Conservation (phyloP, 2,888 invertebrate species). For the Thymelicus acteon region DNA sequence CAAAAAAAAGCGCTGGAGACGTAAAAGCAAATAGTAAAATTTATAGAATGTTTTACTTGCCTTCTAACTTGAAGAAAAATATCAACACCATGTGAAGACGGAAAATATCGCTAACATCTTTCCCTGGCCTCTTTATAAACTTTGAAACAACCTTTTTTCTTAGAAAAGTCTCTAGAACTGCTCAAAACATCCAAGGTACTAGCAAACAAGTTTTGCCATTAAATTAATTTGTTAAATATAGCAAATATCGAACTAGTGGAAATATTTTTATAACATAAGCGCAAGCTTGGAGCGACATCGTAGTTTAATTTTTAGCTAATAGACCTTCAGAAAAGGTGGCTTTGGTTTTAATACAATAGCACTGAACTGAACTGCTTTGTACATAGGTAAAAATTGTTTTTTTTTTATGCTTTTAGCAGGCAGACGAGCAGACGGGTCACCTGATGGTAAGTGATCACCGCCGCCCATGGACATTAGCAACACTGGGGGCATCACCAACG, state of each 20-base stretch:
- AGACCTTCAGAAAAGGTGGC: too few relatives aligned
- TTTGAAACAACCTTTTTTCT: not conserved
- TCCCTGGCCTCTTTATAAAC: not conserved
- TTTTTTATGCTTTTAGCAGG: too few relatives aligned
- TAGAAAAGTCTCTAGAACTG: not conserved
- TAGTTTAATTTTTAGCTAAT: too few relatives aligned
- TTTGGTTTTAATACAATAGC: too few relatives aligned
- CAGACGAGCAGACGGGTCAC: too few relatives aligned
- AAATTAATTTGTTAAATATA: not conserved
- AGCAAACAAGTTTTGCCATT: not conserved
- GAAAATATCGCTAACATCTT: constrained; percentile 12
- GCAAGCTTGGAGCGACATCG: too few relatives aligned
- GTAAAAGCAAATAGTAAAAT: not conserved
- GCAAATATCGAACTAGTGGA: not conserved
- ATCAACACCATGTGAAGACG: constrained; percentile 3
- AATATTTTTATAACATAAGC: too few relatives aligned
- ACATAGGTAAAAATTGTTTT: too few relatives aligned
- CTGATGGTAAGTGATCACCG: too few relatives aligned
- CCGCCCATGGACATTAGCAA: too few relatives aligned
- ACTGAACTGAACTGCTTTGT: too few relatives aligned
- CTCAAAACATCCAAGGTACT: not conserved
- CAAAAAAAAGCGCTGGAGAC: not conserved
- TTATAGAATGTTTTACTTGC: not conserved
- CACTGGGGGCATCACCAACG: too few relatives aligned
- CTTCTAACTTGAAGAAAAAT: not conserved